Base-by-base conservation (phyloP, 2,888 invertebrate genomes). In the Scrobipalpa costella region DNA sequence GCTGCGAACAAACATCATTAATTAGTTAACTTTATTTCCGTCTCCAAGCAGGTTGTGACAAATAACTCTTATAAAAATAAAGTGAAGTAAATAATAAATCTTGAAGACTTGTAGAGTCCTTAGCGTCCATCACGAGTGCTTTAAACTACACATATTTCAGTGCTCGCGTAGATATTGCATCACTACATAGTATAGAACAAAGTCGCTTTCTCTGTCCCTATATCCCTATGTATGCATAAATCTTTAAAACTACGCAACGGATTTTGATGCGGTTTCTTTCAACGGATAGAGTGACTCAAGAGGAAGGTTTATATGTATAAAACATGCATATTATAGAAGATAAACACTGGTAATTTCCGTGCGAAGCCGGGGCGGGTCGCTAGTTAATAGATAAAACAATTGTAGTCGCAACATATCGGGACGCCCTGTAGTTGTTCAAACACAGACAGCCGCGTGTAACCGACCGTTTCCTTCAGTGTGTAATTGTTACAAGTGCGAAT, bases 21-120 rank as follows among this genome's bases (percentile, higher is more conserved):
- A 40, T 6, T 63, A 61, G 62, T 66, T 40, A 52, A 27, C 63
- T 63, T 63, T 63, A 63, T 19, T 57, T 15, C 27, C 8, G 17
- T 21, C 13, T 52, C n/a, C n/a, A n/a, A 44, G 38, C 38, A 38
- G 7, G 13, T 11, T 27, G 27, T 27, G 27, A 27, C 2, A 27
- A 27, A 27, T 27, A 27, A 27, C 27, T 27, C 27, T 27, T 27
- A 27, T 27, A 27, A 27, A 27, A 27, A 27, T 27, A 27, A 27
- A 3, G 27, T 27, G 27, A 27, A 27, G 27, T 27, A 27, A 27
- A 27, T 27, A 27, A 3, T 27, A 3, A 9, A 7, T 38, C 13
- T 40, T 40, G 11, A 40, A 2, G n/a, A 40, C 13, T n/a, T 8
- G 1, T 7, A 13, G n/a, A 15, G 44, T 44, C n/a, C 1, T 13